Evolutionary conservation across 2,888 invertebrate species (phyloP), one percentile per base, ranked within the genome.

Genomic region (Heliconius cydno): DNA sequence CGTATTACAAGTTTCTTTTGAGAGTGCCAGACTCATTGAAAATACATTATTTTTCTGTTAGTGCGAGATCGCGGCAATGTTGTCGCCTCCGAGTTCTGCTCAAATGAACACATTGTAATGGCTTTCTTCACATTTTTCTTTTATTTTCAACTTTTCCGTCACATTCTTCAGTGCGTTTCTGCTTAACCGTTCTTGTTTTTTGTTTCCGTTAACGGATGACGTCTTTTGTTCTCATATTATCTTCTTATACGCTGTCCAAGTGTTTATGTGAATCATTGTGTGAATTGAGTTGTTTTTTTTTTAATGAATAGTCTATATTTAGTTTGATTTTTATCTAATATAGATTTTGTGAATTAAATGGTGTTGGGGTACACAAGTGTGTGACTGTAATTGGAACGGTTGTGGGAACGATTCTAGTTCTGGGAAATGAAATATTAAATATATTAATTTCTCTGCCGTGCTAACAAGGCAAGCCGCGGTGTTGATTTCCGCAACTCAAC

Each of bases 1-100:
- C 75, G 77, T 77, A 65, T 75, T 76, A 80, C 72, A 81, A 65
- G 77, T 80, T 81, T 71, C 77, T 77, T 52, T 78, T 76, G 79
- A 76, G 82, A 81, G 74, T 83, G 81, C 72, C 73, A 78, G 52
- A 80, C 80, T 79, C 80, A 83, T 84, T 81, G 83, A 80, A 83
- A 84, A 82, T 82, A 81, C 81, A 84, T 83, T 84, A 84, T 84
- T 80, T 82, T 79, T 84, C 81, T 84, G 79, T 84, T 82, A 82
- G 78, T 81, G 79, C 79, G 77, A 76, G 82, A 80, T 81, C 83
- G 83, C 81, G 82, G 82, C 82, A 82, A 82, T 79, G 83, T 82
- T 82, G 83, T 82, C 83, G 82, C 81, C 81, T 82, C 81, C 67
- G 78, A 84, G 81, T 84, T 83, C 79, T 82, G 83, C 83, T 80